phyloP scores from a whole-genome alignment of 2,888 invertebrate species.

The Eupithecia vulgata region DNA sequence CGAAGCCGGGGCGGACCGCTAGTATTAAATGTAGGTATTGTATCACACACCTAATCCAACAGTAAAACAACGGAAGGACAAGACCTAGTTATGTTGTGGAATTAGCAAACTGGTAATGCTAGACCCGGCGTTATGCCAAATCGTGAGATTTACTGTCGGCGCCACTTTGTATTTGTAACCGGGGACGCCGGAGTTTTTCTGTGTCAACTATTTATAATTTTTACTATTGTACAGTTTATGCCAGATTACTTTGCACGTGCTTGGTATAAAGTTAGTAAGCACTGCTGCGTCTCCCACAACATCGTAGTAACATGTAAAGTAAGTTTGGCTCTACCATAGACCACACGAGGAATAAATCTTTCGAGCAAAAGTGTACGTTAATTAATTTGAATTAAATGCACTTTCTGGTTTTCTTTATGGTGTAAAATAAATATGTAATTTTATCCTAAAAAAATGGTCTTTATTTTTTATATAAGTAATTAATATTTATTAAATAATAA shows the following conservation, averaged over 20 bases:
- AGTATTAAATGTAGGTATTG: too few species aligned
- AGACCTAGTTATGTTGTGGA: conserved; percentile 30
- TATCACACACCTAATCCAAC: neutral
- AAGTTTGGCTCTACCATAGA: neutral
- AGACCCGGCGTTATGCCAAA: conserved; percentile 72
- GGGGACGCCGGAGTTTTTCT: conserved; percentile 58
- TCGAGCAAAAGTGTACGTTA: too few species aligned
- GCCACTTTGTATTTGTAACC: conserved; percentile 68
- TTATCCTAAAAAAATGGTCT: too few species aligned
- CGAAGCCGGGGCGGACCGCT: too few species aligned
- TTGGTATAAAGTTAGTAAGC: neutral
- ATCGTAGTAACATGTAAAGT: neutral
- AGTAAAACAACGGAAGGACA: conserved; percentile 15
- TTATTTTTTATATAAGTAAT: too few species aligned
- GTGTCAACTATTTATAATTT: conserved; percentile 63
- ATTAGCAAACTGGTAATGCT: conserved; percentile 50
- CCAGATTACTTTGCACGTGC: neutral
- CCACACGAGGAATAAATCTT: too few species aligned
- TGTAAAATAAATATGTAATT: too few species aligned
- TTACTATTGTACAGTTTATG: neutral
- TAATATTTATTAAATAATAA: too few species aligned
- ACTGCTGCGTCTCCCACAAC: neutral
- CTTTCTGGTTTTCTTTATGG: too few species aligned
- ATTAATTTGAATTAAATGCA: too few species aligned
- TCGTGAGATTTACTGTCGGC: conserved; percentile 75